Base-by-base conservation (phyloP, 2,888 invertebrate genomes). In the Ennomos quercinarius region DNA sequence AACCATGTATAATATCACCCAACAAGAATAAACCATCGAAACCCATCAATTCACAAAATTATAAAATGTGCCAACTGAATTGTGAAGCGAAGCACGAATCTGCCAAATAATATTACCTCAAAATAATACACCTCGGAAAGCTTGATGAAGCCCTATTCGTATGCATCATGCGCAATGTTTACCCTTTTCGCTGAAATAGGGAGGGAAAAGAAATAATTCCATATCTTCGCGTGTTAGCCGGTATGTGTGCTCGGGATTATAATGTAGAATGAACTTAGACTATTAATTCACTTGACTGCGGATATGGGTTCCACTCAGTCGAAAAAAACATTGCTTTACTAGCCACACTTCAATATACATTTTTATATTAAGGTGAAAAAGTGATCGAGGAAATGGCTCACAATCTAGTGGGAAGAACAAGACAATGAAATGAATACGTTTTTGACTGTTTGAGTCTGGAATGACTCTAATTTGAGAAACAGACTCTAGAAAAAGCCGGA, bases 131-230 rank as follows among this genome's bases (percentile, higher is more conserved):
- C 60, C 51, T 57, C 64, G 56, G 59, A 64, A 60, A 52, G 57
- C 50, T 56, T 61, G 63, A 62, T 64, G 64, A 61, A 52, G 40
- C 36, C 48, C 40, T 10, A 70, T 70, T 70, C 60, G 61, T 68
- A 68, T 70, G 67, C 70, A 62, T 35, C 56, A 43, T 60, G 45
- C 66, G 63, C 54, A 49, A 42, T 68, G 66, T 68, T 70, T 70
- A 67, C 68, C 55, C 66, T 70, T 67, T 63, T 53, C 56, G 64
- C 44, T 57, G 57, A 61, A 57, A 63, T 50, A 55, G 44, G 50
- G 54, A 48, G 41, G 49, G 10, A 57, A 44, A 43, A 43, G 39
- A 55, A 55, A 59, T 54, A 55, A 54, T 55, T 55, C 43, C 60
- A 47, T 59, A 59, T 59, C 54, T 45, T 37, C 42, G 17, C 36